phyloP scores from a whole-genome alignment of 2,797 vertebrate genomes.

The Valencia hispanica region DNA sequence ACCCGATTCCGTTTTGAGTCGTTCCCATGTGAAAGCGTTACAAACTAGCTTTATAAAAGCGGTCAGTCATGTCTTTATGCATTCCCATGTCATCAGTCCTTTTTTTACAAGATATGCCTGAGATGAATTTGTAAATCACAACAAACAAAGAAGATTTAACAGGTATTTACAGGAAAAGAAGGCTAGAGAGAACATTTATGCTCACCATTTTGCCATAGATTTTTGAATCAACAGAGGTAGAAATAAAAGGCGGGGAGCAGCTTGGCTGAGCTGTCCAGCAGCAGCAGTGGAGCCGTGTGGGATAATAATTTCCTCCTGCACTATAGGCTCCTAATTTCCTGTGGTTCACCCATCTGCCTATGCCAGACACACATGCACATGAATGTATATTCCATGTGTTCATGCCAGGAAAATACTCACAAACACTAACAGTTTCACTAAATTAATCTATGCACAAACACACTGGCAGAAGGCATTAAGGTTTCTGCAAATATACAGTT shows the following conservation, averaged over 20 bases:
- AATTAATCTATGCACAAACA: slow-evolving; percentile 5
- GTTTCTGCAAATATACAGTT: slow-evolving; percentile 11
- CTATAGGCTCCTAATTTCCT: slow-evolving; percentile 60
- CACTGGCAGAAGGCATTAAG: not conserved
- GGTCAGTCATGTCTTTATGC: not conserved
- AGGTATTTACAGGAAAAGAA: not conserved
- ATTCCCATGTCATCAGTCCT: not conserved
- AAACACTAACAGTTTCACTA: no score
- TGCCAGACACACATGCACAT: slow-evolving; percentile 15
- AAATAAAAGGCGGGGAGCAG: slow-evolving; percentile 19
- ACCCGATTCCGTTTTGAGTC: not conserved
- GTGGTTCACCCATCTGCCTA: slow-evolving; percentile 68
- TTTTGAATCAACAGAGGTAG: slow-evolving; percentile 35
- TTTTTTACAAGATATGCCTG: not conserved
- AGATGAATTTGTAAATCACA: slow-evolving; percentile 1
- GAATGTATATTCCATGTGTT: slow-evolving; percentile 32
- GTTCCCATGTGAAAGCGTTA: not conserved
- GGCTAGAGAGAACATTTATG: slow-evolving; percentile 18
- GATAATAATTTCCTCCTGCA: slow-evolving; percentile 67
- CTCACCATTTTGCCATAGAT: slow-evolving; percentile 35
- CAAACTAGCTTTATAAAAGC: not conserved
- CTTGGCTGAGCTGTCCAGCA: slow-evolving; percentile 2
- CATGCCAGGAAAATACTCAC: slow-evolving; percentile 18
- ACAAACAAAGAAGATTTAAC: not conserved
- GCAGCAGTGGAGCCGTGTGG: slow-evolving; percentile 59